Evolutionary conservation across 2,888 invertebrate species (phyloP).

Genomic region (Sepioteuthis lessoniana): DNA sequence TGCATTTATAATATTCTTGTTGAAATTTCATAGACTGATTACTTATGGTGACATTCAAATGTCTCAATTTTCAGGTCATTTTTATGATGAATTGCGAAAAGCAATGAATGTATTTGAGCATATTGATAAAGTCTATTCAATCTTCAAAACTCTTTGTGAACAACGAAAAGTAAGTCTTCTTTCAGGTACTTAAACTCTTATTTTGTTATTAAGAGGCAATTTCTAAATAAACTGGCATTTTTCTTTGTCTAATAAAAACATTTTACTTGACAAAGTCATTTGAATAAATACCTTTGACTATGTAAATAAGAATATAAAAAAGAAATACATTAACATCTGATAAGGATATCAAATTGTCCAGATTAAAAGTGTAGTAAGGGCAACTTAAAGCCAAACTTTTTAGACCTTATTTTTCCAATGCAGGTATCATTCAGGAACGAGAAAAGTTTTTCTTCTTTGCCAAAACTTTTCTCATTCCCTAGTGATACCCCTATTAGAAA

Average conservation of each 20-base stretch:
- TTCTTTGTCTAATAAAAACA: no score
- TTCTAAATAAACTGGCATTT: no score
- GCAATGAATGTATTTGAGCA: constrained; percentile 73
- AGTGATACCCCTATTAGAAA: no score
- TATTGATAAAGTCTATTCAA: constrained; percentile 70
- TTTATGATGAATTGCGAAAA: constrained; percentile 70
- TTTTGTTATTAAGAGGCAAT: not conserved
- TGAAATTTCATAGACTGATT: not conserved
- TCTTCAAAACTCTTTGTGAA: constrained; percentile 68
- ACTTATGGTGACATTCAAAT: not conserved
- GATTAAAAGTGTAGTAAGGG: no score
- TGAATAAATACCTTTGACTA: not conserved
- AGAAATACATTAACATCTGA: not conserved
- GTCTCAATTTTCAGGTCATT: constrained; percentile 63
- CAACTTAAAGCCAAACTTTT: no score
- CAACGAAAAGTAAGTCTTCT: constrained; percentile 63
- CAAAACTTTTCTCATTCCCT: no score
- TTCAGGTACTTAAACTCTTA: not conserved
- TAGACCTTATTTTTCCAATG: no score
- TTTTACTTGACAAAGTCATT: no score
- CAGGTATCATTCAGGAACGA: no score
- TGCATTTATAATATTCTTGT: no score
- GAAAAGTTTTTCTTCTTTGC: no score
- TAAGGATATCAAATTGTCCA: no score
- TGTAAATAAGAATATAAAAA: not conserved